phyloP scores from a whole-genome alignment of 2,113 vertebrate genomes.

The Aplodontia rufa region DNA sequence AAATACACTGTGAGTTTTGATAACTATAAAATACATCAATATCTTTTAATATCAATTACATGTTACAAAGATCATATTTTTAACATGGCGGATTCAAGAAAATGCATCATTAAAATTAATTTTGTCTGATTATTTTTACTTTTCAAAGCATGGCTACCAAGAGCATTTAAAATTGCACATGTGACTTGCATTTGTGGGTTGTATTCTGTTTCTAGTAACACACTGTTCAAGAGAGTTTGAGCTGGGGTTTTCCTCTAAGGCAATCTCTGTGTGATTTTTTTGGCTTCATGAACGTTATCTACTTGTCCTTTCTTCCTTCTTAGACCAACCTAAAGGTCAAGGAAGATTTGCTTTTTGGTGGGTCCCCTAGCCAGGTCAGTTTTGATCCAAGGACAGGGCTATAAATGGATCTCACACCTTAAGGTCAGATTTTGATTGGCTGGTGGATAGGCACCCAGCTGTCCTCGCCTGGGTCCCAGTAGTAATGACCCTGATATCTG shows the following conservation, averaged over 20 bases:
- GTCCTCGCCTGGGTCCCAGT: neutral
- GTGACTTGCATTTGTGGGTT: neutral
- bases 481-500: neutral
- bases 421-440: neutral
- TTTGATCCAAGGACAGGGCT: conserved; percentile 44
- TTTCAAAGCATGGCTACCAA: neutral
- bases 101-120: conserved; percentile 5
- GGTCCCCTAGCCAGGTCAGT: neutral
- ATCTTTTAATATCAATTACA: neutral
- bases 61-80: neutral
- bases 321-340: conserved; percentile 33
- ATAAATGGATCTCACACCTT: neutral
- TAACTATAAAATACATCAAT: neutral
- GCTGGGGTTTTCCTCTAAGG: neutral
- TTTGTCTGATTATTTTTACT: neutral
- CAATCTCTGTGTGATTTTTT: neutral
- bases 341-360: neutral
- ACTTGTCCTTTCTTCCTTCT: neutral
- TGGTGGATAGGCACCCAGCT: neutral
- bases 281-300: neutral
- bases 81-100: neutral
- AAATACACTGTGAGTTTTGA: neutral
- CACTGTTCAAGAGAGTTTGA: neutral
- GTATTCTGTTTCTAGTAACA: neutral
- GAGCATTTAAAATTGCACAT: neutral